These are phyloP conservation scores for Agrotis ipsilon DNA, from an alignment of 2,888 invertebrate species.

Conservation along the genomic window DNA sequence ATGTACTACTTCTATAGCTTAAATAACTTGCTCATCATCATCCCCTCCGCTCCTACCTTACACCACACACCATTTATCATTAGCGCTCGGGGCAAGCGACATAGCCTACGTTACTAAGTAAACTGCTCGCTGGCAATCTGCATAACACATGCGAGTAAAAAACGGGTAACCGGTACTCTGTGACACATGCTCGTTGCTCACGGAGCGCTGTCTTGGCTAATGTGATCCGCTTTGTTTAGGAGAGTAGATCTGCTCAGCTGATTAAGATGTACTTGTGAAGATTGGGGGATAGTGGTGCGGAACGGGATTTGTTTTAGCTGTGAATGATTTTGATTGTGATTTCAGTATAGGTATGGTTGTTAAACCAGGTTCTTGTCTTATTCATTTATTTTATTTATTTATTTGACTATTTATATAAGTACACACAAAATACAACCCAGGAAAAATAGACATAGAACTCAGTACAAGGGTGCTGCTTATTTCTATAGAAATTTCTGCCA, in stretches of 20 bases:
- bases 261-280: conserved; percentile 38
- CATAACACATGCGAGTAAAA: conserved; percentile 71
- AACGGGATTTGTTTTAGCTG: conserved; percentile 3
- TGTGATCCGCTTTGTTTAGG: conserved; percentile 43
- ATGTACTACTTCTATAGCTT: no score
- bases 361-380: no score
- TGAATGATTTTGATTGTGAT: no score
- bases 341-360: no score
- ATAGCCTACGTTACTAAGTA: conserved; percentile 69
- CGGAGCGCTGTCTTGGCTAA: conserved; percentile 35
- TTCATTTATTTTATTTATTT: no score
- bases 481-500: no score
- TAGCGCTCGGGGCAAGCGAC: conserved; percentile 73
- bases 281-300: conserved; percentile 7
- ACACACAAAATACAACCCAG: no score
- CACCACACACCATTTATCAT: conserved; percentile 64
- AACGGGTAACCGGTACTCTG: conserved; percentile 57
- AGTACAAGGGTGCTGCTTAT: no score
- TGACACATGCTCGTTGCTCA: conserved; percentile 50
- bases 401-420: no score
- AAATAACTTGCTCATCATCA: no score
- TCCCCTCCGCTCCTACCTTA: conserved; percentile 27
- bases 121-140: conserved; percentile 69
- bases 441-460: no score
- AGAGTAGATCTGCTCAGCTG: conserved; percentile 25